phyloP scores from a whole-genome alignment of 2,113 vertebrate species.

The Catharus fuscescens region DNA sequence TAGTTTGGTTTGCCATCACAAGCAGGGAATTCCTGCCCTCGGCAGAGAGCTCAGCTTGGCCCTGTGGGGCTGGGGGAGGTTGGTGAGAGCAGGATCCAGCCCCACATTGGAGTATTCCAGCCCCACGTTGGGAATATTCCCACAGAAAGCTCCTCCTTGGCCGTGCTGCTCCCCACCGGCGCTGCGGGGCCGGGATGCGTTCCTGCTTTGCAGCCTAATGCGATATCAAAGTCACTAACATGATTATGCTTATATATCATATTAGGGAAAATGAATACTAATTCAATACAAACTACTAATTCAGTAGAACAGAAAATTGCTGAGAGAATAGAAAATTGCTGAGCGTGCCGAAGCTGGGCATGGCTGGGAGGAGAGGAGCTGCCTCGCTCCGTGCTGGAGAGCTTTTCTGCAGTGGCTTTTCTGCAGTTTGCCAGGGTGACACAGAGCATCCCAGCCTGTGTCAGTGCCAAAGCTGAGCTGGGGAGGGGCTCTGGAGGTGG shows the following conservation, averaged over 20 bases:
- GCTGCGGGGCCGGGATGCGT: not conserved
- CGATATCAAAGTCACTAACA: slow-evolving; percentile 77
- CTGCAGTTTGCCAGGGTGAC: not conserved
- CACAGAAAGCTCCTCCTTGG: not conserved
- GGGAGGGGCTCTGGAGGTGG: not conserved
- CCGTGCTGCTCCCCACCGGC: accelerated
- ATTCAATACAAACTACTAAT: slow-evolving; percentile 79
- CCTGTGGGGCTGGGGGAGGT: accelerated
- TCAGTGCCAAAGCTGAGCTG: accelerated
- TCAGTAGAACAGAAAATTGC: slow-evolving; percentile 75
- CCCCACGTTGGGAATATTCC: not conserved
- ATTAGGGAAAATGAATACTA: slow-evolving; percentile 80
- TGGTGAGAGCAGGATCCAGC: not conserved
- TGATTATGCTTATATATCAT: slow-evolving; percentile 78
- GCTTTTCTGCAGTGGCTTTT: accelerated
- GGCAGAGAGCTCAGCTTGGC: accelerated
- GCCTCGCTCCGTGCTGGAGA: not conserved
- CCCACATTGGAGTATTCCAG: not conserved
- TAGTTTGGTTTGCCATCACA: accelerated
- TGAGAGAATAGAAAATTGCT: slow-evolving; percentile 72
- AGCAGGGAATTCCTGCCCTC: not conserved
- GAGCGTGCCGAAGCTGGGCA: slow-evolving; percentile 12
- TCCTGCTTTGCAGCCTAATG: slow-evolving; percentile 69
- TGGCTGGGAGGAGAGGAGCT: not conserved
- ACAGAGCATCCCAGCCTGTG: not conserved